A percentile compares a stretch with the other conserved stretches of the same genome.
These are phyloP conservation scores for Hypsopygia costalis DNA, from an alignment of 2,888 invertebrate genomes.

Conservation along the genomic window DNA sequence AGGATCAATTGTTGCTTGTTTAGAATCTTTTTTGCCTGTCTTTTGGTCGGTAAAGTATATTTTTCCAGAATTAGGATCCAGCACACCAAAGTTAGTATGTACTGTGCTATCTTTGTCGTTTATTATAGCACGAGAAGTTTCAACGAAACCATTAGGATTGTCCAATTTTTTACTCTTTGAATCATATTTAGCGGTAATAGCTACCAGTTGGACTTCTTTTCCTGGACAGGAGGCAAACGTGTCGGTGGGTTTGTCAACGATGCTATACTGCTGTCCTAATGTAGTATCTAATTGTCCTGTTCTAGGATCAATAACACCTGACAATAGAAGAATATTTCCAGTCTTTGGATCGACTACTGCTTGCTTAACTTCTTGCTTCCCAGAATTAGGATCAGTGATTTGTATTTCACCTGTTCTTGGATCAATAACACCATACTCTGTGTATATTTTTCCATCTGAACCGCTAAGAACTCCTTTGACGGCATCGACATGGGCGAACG, in stretches of 20 bases:
- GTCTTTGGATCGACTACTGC: constrained; percentile 75
- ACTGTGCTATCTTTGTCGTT: constrained; percentile 86
- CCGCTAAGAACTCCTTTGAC: constrained; percentile 73
- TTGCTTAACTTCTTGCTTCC: constrained; percentile 62
- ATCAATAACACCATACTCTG: constrained; percentile 82
- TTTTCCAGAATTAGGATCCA: constrained; percentile 81
- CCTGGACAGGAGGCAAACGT: constrained; percentile 59
- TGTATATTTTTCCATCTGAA: constrained; percentile 83
- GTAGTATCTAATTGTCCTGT: constrained; percentile 78
- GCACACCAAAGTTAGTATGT: constrained; percentile 83
- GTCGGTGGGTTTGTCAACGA: constrained; percentile 80
- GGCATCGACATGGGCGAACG: constrained; percentile 73
- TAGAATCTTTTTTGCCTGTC: constrained; percentile 82
- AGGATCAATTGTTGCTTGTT: constrained; percentile 79
- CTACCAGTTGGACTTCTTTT: constrained; percentile 78
- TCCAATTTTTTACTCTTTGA: constrained; percentile 81
- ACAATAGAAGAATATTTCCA: constrained; percentile 71
- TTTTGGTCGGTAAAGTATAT: constrained; percentile 79
- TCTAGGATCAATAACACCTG: constrained; percentile 80
- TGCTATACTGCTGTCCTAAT: constrained; percentile 81
- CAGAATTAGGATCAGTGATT: constrained; percentile 63
- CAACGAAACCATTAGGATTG: constrained; percentile 77
- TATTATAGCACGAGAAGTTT: constrained; percentile 76
- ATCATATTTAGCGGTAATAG: constrained; percentile 81
- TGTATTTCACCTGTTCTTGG: constrained; percentile 79